Conservation (phyloP, 2,888 invertebrate genomes). For the Lasioglossum figueresi region DNA sequence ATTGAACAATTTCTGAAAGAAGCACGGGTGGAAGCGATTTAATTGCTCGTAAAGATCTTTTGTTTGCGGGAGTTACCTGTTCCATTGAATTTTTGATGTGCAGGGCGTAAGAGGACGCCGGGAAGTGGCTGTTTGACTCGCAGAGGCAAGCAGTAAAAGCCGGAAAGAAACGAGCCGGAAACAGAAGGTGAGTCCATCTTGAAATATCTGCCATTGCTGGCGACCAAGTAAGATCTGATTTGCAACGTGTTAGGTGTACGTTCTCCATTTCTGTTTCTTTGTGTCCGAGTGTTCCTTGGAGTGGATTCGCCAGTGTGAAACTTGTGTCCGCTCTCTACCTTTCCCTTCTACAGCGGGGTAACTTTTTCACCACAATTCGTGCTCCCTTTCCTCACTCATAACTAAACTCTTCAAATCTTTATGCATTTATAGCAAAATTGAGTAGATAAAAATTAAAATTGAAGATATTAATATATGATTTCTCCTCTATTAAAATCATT, state of each 20-base stretch:
- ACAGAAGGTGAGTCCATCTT: slow-evolving; percentile 1
- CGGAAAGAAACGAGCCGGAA: neutral
- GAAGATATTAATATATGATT: too few relatives aligned
- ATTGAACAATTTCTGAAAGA: neutral
- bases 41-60: neutral
- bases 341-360: too few relatives aligned
- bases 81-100: neutral
- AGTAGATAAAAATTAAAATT: too few relatives aligned
- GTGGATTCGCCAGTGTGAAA: too few relatives aligned
- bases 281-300: too few relatives aligned
- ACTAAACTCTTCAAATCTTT: too few relatives aligned
- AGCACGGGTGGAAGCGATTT: neutral
- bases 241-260: neutral
- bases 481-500: too few relatives aligned
- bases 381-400: too few relatives aligned
- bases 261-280: neutral
- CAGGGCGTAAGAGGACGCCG: neutral
- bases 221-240: neutral
- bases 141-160: neutral
- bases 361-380: too few relatives aligned
- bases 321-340: too few relatives aligned
- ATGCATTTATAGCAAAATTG: too few relatives aligned
- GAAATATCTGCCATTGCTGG: neutral
- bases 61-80: neutral
- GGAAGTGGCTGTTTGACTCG: neutral